Base-by-base conservation (phyloP, 2,797 vertebrate genomes). In the Crenuchus spilurus region DNA sequence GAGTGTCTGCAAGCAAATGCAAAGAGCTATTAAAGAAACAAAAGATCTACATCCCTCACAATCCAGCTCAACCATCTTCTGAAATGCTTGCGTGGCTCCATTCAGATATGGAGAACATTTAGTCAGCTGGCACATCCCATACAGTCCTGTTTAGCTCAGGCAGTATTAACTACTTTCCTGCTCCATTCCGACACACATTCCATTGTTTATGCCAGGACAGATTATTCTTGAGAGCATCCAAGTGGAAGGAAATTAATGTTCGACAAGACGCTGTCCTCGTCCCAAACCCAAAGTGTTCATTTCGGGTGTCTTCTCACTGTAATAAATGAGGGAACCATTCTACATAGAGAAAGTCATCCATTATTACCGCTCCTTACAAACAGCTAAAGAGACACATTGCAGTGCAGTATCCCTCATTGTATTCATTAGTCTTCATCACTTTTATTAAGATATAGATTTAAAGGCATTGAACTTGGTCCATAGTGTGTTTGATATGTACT, bases 111-210 rank as follows among this genome's bases (percentile, higher is more conserved):
- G n/a, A 33, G 33, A 65, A 31, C 46, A 70, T 60, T 75, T 78
- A 76, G 71, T 72, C 80, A 82, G 66, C 42, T 67, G 72, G 42
- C 44, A 66, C 60, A 54, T 24, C 49, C 37, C 70, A 46, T 41
- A 26, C 10, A 18, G 13, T 52, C 41, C 30, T 33, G 52, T 61
- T 70, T 63, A 77, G 73, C 76, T 79, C 77, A 65, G 72, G 52
- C 64, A 18, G 44, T 22, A 64, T 65, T 54, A 52, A 33, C 67
- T 46, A 28, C 74, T 64, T 77, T 37, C 46, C 52, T 30, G 61
- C 52, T 54, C 20, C 49, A 13, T 26, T 46, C 35, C 57, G 8
- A 44, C 39, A 46, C 55, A 64, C 71, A 22, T 42, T 64, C 44
- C 31, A 55, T 68, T 57, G 62, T 71, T 80, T 65, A 44, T 9